These are phyloP conservation scores for Lysandra bellargus DNA, from an alignment of 2,888 invertebrate genomes.

Conservation along the genomic window DNA sequence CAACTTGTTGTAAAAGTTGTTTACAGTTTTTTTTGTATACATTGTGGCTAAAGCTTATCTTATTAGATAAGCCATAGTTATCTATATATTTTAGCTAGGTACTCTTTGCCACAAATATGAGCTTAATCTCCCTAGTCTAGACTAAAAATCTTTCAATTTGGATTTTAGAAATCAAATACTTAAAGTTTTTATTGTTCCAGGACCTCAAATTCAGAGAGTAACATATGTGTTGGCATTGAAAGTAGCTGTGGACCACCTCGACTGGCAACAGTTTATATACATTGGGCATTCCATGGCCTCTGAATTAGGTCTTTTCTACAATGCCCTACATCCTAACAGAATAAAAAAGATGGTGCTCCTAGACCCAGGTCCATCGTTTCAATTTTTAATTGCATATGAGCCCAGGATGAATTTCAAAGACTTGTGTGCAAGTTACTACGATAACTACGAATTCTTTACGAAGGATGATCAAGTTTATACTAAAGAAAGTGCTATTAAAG, in stretches of 20 bases:
- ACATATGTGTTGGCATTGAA: conserved; percentile 62
- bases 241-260: conserved; percentile 52
- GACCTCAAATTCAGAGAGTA: conserved; percentile 57
- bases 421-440: conserved; percentile 59
- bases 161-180: too few species aligned
- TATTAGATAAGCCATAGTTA: too few species aligned
- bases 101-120: background rate
- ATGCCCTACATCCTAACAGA: conserved; percentile 68
- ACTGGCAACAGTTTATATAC: conserved; percentile 58
- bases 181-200: conserved; percentile 44
- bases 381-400: conserved; percentile 31
- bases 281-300: conserved; percentile 70
- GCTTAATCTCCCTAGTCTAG: background rate
- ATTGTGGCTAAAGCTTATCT: background rate
- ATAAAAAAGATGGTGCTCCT: conserved; percentile 66
- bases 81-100: too few species aligned
- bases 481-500: conserved; percentile 58
- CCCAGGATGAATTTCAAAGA: conserved; percentile 49
- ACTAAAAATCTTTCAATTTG: background rate
- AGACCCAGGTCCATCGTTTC: conserved; percentile 55
- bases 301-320: conserved; percentile 64
- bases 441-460: conserved; percentile 52
- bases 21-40: background rate
- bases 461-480: conserved; percentile 46
- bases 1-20: conserved; percentile 1